Percentiles rank a stretch among this genome's conserved stretches.
phyloP scores from a whole-genome alignment of 1,140 invertebrate genomes.

The Drosophila teissieri region DNA sequence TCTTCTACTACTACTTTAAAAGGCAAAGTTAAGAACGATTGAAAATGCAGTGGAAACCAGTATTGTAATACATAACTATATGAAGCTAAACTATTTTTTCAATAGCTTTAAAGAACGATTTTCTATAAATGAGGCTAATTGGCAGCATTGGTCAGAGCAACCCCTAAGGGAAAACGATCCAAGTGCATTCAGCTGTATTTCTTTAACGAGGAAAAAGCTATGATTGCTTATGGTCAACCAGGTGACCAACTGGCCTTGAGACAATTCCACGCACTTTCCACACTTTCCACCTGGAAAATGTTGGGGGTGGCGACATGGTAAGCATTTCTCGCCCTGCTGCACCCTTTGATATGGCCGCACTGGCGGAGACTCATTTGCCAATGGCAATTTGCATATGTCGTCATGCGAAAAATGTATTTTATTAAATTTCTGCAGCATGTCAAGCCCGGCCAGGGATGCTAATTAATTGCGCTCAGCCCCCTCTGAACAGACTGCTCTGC shows the following conservation, averaged over 20 bases:
- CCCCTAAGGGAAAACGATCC: slow-evolving; percentile 22
- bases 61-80: too few relatives aligned
- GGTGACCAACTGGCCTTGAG: slow-evolving; percentile 74
- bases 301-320: not conserved
- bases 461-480: slow-evolving; percentile 60
- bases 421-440: slow-evolving; percentile 62
- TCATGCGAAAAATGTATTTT: slow-evolving; percentile 77
- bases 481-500: not conserved
- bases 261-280: slow-evolving; percentile 36
- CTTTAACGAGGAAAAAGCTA: slow-evolving; percentile 60
- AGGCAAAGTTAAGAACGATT: not conserved
- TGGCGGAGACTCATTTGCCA: slow-evolving; percentile 21
- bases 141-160: slow-evolving; percentile 12
- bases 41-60: too few relatives aligned
- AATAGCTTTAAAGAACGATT: not conserved
- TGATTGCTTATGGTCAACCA: slow-evolving; percentile 32
- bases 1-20: not conserved
- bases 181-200: slow-evolving; percentile 68
- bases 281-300: slow-evolving; percentile 39
- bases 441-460: slow-evolving; percentile 26
- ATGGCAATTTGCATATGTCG: slow-evolving; percentile 76
- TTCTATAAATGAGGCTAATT: not conserved
- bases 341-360: slow-evolving; percentile 67
- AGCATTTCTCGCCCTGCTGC: slow-evolving; percentile 53
- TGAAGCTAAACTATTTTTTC: not conserved